phyloP scores from a whole-genome alignment of 2,797 vertebrate species.

The Setipinna tenuifilis region DNA sequence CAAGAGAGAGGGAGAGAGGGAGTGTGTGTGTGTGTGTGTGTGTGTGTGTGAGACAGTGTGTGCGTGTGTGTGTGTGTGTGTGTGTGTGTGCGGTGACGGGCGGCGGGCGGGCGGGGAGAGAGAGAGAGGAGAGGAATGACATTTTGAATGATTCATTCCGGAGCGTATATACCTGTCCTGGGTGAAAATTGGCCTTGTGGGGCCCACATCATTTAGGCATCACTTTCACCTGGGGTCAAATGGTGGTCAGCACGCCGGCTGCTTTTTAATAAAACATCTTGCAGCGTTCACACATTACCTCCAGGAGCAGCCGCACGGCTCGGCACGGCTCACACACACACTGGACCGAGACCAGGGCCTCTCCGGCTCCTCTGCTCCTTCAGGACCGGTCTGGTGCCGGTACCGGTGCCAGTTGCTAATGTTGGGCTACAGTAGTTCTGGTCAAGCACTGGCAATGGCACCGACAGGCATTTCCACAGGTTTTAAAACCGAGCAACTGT shows the following conservation, averaged over 20 bases:
- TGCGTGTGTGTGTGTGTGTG: not conserved
- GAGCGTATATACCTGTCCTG: conserved; percentile 54
- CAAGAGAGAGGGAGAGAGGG: conserved; percentile 16
- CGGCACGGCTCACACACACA: no score
- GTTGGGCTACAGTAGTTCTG: no score
- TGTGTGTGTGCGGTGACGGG: not conserved
- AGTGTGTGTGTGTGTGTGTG: not conserved
- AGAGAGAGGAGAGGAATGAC: conserved; percentile 44
- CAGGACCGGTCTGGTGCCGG: no score
- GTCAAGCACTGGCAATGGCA: no score
- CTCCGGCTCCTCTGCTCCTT: no score
- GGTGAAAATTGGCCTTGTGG: conserved; percentile 58
- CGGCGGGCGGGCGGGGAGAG: not conserved
- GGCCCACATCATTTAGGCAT: conserved; percentile 51
- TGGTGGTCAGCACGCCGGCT: conserved; percentile 35
- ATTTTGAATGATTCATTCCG: conserved; percentile 59
- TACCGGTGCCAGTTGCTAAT: no score
- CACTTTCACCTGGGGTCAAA: conserved; percentile 53
- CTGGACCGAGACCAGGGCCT: no score
- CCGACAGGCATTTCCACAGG: no score
- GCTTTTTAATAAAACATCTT: conserved; percentile 59
- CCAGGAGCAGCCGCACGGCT: conserved; percentile 37
- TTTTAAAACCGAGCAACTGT: no score
- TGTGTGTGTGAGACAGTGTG: no score
- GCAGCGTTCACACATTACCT: conserved; percentile 44